Evolutionary conservation across 2,113 vertebrate genomes (phyloP), one percentile per base, ranked within the genome.

Genomic region (Onychorhynchus coronatus): DNA sequence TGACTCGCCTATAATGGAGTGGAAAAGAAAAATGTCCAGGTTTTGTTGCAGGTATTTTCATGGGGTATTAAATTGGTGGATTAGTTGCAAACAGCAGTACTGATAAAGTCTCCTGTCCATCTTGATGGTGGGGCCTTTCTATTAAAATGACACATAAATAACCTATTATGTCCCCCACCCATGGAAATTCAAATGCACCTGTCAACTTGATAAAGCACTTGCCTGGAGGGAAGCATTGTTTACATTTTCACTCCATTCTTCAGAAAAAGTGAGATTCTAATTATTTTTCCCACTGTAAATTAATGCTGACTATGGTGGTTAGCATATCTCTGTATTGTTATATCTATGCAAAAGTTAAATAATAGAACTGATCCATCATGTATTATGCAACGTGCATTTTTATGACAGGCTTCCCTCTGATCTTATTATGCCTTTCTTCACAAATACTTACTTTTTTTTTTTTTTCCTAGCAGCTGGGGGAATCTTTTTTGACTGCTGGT

Each of bases 171-270:
- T 99, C 99, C 98, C 98, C 99, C 99, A 99, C 99, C 99, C 98
- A 99, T 98, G 98, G 98, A 99, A 99, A 99, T 99, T 99, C 99
- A 99, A 99, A 99, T 99, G 99, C 98, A 99, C 99, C 99, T 99
- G 99, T 99, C 99, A 99, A 98, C 97, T 99, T 99, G 99, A 99
- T 99, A 98, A 99, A 99, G 99, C 98, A 99, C 99, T 99, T 98
- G 99, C 99, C 99, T 99, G 99, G 98, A 99, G 99, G 99, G 99
- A 99, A 98, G 99, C 98, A 99, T 99, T 99, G 99, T 99, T 99
- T 99, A 99, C 99, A 99, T 99, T 99, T 99, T 99, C 99, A 99
- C 99, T 99, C 98, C 98, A 99, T 98, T 99, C 99, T 98, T 99
- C 98, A 98, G 98, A 99, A 99, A 98, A 99, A 99, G 98, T 99